Evolutionary conservation across 2,113 vertebrate species (phyloP).

Genomic region (Muntiacus reevesi): DNA sequence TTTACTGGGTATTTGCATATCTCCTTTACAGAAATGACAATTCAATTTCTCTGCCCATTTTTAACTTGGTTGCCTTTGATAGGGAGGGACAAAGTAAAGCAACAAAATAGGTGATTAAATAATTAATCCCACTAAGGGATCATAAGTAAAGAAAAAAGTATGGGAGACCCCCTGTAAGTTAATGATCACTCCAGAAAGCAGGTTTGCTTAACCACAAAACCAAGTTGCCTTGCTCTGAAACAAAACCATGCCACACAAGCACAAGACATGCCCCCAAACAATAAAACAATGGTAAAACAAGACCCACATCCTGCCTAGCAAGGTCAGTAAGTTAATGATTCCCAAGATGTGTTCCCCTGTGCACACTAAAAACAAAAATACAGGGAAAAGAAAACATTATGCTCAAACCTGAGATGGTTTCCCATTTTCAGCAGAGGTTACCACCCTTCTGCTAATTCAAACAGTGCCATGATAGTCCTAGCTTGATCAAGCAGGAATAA

Average conservation of each 20-base stretch:
- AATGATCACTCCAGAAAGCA: background rate
- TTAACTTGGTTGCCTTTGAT: background rate
- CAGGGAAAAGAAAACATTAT: background rate
- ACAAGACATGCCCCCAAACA: background rate
- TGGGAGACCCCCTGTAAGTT: background rate
- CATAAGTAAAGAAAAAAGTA: background rate
- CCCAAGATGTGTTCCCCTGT: background rate
- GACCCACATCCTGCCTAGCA: background rate
- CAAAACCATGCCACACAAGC: background rate
- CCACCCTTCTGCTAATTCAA: background rate
- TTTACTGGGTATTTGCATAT: background rate
- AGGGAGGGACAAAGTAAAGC: background rate
- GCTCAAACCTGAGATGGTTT: background rate
- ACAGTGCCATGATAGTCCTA: background rate
- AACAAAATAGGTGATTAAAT: background rate
- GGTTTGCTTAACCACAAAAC: background rate
- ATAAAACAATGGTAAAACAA: background rate
- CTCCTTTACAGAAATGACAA: background rate
- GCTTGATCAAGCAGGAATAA: background rate
- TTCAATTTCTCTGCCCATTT: background rate
- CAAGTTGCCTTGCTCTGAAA: background rate
- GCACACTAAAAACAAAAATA: background rate
- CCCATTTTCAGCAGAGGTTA: background rate
- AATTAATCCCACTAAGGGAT: background rate
- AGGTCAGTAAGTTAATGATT: background rate